These are phyloP conservation scores for Lasioglossum leucozonium DNA, from an alignment of 2,888 invertebrate species.

Conservation along the genomic window DNA sequence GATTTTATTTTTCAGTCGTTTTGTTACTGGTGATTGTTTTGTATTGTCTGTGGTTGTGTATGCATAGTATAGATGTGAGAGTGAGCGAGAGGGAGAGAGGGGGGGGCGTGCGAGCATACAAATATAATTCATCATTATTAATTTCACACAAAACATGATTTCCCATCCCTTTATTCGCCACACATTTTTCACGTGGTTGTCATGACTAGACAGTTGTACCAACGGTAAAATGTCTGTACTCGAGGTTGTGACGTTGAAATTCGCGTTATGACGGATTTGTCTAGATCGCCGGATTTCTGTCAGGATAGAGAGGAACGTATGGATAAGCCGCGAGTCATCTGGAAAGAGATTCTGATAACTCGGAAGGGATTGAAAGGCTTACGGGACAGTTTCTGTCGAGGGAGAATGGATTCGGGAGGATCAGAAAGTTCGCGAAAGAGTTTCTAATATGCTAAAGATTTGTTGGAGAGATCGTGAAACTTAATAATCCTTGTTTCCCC, in stretches of 20 bases:
- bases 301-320: neutral
- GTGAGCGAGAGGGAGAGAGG: no score
- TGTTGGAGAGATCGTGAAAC: neutral
- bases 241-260: neutral
- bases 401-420: neutral
- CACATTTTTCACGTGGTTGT: no score
- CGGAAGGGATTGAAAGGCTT: constrained; percentile 1
- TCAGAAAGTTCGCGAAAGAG: neutral
- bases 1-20: no score
- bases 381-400: neutral
- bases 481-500: neutral
- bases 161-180: no score
- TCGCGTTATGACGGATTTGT: neutral
- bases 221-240: no score
- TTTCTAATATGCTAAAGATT: neutral
- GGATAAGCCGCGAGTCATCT: neutral
- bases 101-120: no score
- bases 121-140: no score
- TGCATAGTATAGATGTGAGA: no score
- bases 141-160: no score
- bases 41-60: no score
- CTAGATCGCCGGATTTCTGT: neutral
- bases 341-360: constrained; percentile 3
- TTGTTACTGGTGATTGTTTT: no score
- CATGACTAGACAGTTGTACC: no score